Evolutionary conservation across 2,888 invertebrate species (phyloP).

Genomic region (Acanthosoma haemorrhoidale): DNA sequence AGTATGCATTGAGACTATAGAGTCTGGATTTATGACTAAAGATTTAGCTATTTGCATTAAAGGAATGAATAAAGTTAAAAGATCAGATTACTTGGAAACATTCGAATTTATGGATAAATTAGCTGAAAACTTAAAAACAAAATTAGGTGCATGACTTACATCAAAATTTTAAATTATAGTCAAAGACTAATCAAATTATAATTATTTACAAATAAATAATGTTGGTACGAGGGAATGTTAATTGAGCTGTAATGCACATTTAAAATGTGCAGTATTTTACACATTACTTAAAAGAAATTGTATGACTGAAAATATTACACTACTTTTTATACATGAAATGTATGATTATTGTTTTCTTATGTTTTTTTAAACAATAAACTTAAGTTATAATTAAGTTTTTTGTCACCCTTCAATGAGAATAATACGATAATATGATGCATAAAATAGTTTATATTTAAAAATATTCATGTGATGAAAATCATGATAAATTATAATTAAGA

Average conservation of each 20-base stretch:
- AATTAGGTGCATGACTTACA: slow-evolving; percentile 46
- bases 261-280: neutral
- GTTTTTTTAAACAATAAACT: neutral
- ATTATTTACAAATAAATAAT: neutral
- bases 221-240: neutral
- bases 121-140: slow-evolving; percentile 76
- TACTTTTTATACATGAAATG: neutral
- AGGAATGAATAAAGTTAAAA: slow-evolving; percentile 67
- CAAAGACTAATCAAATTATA: neutral
- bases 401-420: neutral
- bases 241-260: neutral
- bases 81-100: slow-evolving; percentile 89
- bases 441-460: neutral
- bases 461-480: neutral
- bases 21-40: slow-evolving; percentile 93
- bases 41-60: slow-evolving; percentile 98
- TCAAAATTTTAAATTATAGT: neutral
- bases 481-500: too few species aligned
- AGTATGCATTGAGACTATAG: slow-evolving; percentile 92
- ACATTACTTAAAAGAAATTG: neutral
- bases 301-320: neutral
- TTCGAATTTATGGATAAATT: slow-evolving; percentile 95
- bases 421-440: neutral
- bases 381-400: neutral
- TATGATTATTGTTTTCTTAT: neutral